A percentile compares a stretch with the other conserved stretches of the same genome.
These are phyloP conservation scores for Isurus oxyrinchus DNA, from an alignment of 2,113 vertebrate species.

Conservation along the genomic window DNA sequence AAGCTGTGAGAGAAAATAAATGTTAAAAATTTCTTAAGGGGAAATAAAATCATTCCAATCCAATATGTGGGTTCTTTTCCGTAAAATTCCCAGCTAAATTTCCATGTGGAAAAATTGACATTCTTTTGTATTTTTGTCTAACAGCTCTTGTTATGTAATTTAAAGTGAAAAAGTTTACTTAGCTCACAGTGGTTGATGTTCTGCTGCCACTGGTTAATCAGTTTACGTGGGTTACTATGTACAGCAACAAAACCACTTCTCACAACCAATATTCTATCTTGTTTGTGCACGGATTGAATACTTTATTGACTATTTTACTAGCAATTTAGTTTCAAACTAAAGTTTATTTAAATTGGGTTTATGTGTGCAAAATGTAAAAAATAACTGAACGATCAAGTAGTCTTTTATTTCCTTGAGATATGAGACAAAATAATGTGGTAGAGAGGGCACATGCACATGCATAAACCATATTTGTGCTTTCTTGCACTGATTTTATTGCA, in stretches of 20 bases:
- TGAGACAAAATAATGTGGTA: background rate
- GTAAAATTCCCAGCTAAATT: background rate
- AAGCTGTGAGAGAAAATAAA: background rate
- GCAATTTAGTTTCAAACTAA: background rate
- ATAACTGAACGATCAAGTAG: background rate
- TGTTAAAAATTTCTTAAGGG: background rate
- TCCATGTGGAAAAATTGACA: background rate
- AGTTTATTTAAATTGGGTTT: background rate
- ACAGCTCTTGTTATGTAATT: background rate
- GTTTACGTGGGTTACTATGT: background rate
- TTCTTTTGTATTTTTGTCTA: background rate
- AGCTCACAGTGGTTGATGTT: background rate
- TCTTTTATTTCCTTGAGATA: background rate
- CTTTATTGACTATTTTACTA: background rate
- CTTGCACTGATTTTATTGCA: background rate
- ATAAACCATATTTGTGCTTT: background rate
- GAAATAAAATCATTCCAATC: background rate
- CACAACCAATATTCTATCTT: background rate
- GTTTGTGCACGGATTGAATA: background rate
- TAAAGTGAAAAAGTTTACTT: background rate
- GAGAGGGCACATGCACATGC: background rate
- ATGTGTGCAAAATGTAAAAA: background rate
- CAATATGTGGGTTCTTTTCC: no score
- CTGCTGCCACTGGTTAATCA: background rate
- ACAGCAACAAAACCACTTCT: background rate